A percentile compares a stretch with the other conserved stretches of the same genome.
Evolutionary conservation across 2,797 vertebrate species (phyloP).

Genomic region (Alfaro cultratus): DNA sequence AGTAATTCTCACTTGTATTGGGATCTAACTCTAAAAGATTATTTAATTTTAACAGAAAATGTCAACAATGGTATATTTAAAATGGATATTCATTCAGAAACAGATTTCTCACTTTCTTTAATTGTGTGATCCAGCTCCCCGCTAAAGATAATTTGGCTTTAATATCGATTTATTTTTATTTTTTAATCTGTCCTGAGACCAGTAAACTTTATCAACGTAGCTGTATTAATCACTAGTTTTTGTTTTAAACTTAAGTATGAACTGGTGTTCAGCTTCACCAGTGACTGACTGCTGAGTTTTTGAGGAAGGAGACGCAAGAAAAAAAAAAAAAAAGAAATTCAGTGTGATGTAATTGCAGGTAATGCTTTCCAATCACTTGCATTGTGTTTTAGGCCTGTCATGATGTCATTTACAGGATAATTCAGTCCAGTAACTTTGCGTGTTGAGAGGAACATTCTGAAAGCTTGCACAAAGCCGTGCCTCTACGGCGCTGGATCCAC

Average conservation of each 20-base stretch:
- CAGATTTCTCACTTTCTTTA: background rate
- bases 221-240: background rate
- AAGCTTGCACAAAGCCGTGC: background rate
- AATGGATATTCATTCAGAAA: background rate
- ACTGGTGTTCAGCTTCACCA: background rate
- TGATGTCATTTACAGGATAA: background rate
- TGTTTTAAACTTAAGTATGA: background rate
- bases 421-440: background rate
- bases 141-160: background rate
- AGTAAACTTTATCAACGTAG: background rate
- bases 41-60: background rate
- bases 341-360: background rate
- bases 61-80: background rate
- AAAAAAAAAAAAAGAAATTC: no score
- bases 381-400: background rate
- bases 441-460: background rate
- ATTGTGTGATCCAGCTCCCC: background rate
- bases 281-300: background rate
- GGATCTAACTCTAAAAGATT: background rate
- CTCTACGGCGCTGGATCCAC: background rate
- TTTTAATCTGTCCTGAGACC: background rate
- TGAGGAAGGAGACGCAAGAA: background rate
- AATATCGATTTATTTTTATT: background rate
- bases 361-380: background rate
- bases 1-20: background rate